phyloP scores from a whole-genome alignment of 2,888 invertebrate genomes.

The Polydrusus pterygomalis region DNA sequence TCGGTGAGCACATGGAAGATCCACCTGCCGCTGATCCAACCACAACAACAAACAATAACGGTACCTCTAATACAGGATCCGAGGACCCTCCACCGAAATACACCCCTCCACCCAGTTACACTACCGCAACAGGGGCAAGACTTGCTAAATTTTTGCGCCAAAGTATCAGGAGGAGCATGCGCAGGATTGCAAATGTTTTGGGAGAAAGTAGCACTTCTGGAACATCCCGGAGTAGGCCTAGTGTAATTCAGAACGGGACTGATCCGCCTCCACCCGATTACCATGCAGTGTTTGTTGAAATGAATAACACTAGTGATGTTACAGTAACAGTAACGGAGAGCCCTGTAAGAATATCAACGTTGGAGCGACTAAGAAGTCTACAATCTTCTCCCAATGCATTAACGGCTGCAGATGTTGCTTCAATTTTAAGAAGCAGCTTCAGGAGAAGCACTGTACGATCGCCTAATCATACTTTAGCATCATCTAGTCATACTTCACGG shows the following conservation, averaged over 20 bases:
- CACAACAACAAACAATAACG: slow-evolving; percentile 59
- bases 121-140: slow-evolving; percentile 91
- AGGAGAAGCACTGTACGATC: slow-evolving; percentile 70
- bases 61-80: slow-evolving; percentile 62
- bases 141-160: slow-evolving; percentile 84
- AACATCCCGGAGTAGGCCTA: slow-evolving; percentile 43
- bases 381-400: slow-evolving; percentile 68
- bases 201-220: slow-evolving; percentile 69
- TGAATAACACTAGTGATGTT: slow-evolving; percentile 72
- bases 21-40: slow-evolving; percentile 67
- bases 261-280: slow-evolving; percentile 79
- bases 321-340: slow-evolving; percentile 57
- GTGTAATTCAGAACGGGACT: slow-evolving; percentile 38
- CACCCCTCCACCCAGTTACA: slow-evolving; percentile 94
- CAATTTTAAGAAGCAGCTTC: slow-evolving; percentile 76
- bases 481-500: slow-evolving; percentile 60
- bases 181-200: slow-evolving; percentile 78
- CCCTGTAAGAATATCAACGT: slow-evolving; percentile 57
- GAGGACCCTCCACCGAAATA: slow-evolving; percentile 94
- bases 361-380: slow-evolving; percentile 64
- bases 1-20: slow-evolving; percentile 73
- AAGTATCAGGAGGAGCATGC: slow-evolving; percentile 85
- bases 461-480: slow-evolving; percentile 59
- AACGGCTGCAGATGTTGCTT: slow-evolving; percentile 76
- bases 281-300: slow-evolving; percentile 78